phyloP scores from a whole-genome alignment of 2,113 vertebrate genomes.

The Genyomyrus donnyi region DNA sequence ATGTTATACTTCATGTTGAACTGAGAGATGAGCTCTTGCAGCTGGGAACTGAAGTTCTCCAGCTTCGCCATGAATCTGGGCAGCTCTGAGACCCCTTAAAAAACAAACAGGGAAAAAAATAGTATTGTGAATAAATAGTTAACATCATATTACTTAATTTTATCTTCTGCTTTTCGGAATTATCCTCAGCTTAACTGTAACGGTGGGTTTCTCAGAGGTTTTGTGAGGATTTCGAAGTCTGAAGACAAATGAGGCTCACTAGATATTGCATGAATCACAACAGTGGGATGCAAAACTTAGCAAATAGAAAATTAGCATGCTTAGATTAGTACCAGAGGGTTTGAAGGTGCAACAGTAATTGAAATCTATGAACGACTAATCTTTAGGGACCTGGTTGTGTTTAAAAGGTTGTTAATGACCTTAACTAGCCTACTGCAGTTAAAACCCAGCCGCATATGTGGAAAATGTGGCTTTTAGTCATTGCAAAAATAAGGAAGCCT shows the following conservation, averaged over 20 bases:
- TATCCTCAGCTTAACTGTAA: not conserved
- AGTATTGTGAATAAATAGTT: not conserved
- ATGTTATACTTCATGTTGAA: conserved; percentile 47
- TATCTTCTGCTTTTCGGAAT: not conserved
- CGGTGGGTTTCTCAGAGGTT: not conserved
- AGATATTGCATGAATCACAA: not conserved
- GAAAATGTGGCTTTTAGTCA: not conserved
- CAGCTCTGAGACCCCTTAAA: conserved; percentile 24
- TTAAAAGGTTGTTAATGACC: not conserved
- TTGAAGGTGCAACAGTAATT: not conserved
- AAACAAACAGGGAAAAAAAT: not conserved
- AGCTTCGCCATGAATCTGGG: conserved; percentile 40
- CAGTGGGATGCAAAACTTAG: not conserved
- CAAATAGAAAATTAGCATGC: not conserved
- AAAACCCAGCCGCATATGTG: not conserved
- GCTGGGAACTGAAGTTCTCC: conserved; percentile 51
- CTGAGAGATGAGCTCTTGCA: conserved; percentile 51
- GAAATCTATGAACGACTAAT: not conserved
- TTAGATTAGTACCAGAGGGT: not conserved
- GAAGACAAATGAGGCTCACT: not conserved
- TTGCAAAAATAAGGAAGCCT: not conserved
- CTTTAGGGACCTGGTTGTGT: not conserved
- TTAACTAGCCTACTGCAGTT: not conserved
- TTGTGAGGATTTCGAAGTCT: not conserved
- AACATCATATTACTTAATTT: not conserved